These are phyloP conservation scores for Rissa tridactyla DNA, from an alignment of 2,113 vertebrate species.

Conservation along the genomic window DNA sequence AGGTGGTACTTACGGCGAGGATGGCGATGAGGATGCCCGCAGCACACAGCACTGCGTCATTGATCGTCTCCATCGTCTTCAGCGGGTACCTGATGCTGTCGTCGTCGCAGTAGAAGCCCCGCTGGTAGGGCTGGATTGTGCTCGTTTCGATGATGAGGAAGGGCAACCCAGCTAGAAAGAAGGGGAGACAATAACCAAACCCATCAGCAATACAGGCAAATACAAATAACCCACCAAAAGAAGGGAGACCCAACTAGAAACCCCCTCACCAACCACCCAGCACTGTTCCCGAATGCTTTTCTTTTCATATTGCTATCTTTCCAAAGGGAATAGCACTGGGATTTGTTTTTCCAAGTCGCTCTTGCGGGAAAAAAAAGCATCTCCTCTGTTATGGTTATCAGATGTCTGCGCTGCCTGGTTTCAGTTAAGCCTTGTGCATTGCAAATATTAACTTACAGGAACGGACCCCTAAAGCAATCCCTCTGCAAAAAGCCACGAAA, in stretches of 20 bases:
- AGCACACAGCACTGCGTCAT: slow-evolving; percentile 91
- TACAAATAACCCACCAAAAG: slow-evolving; percentile 18
- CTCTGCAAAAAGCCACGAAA: slow-evolving; percentile 80
- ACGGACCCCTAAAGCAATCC: slow-evolving; percentile 79
- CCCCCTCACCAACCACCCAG: not conserved
- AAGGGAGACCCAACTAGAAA: not conserved
- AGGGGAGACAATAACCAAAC: slow-evolving; percentile 27
- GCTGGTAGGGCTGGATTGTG: slow-evolving; percentile 91
- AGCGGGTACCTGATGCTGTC: slow-evolving; percentile 95
- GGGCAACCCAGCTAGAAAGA: slow-evolving; percentile 88
- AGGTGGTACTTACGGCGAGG: slow-evolving; percentile 87
- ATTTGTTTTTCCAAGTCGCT: slow-evolving; percentile 44
- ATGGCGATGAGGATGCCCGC: slow-evolving; percentile 96
- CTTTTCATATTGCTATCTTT: not conserved
- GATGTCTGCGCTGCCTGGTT: slow-evolving; percentile 33
- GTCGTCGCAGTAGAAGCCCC: slow-evolving; percentile 94
- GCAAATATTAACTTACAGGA: slow-evolving; percentile 83
- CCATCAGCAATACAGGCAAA: not conserved
- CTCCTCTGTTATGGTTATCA: slow-evolving; percentile 52
- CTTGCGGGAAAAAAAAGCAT: slow-evolving; percentile 5
- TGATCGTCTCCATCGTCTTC: slow-evolving; percentile 96
- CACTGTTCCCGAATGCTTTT: not conserved
- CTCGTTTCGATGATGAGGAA: slow-evolving; percentile 99
- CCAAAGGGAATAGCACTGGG: not conserved
- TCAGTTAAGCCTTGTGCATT: slow-evolving; percentile 25